Base-by-base conservation (phyloP, 1,140 invertebrate genomes). In the Octopus sinensis region DNA sequence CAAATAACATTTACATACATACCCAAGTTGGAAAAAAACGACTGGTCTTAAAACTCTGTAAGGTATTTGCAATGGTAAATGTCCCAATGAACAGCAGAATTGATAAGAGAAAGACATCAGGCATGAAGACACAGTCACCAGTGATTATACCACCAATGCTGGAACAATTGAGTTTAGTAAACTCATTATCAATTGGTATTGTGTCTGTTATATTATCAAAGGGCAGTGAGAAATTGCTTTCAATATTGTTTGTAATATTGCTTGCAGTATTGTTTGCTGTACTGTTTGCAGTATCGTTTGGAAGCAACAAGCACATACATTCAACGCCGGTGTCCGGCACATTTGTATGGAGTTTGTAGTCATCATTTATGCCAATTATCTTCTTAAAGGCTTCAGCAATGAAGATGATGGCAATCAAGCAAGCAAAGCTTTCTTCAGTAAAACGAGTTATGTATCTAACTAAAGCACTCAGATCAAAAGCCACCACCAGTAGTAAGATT, bases 391-490 rank as follows among this genome's bases (percentile, higher is more conserved):
- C 97, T 93, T 99, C 98, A 89, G 96, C 97, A 89, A 99, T 98
- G 91, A 99, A 99, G 88, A 99, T 99, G 85, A 99, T 95, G 7
- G 98, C 97, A 88, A 99, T 99, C 6, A 99, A 92, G 3, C 96
- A 97, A 23, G 98, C 98, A 91, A 99, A 99, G 89, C 98, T 99
- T 92, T 99, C 98, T 92, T 99, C 98, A 0, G 98, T 99, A 90
- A 99, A 99, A 73, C 98, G 94, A 12, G 98, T 99, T 82, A 99
- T 99, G 89, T 98, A 99, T 89, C 97, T 98, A 13, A 99, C 98
- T 78, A 99, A 93, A 82, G 97, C 96, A 90, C 96, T 98, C 1
- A 97, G 96, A 92, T 99, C 98, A 54, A 98, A 94, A 3, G 97
- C 97, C 68, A 98, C 97, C 84, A 99, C 93, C 51, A 96, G 92